Evolutionary conservation across 2,113 vertebrate genomes (phyloP), one percentile per base, ranked within the genome.

Genomic region (Syrmaticus mikado): DNA sequence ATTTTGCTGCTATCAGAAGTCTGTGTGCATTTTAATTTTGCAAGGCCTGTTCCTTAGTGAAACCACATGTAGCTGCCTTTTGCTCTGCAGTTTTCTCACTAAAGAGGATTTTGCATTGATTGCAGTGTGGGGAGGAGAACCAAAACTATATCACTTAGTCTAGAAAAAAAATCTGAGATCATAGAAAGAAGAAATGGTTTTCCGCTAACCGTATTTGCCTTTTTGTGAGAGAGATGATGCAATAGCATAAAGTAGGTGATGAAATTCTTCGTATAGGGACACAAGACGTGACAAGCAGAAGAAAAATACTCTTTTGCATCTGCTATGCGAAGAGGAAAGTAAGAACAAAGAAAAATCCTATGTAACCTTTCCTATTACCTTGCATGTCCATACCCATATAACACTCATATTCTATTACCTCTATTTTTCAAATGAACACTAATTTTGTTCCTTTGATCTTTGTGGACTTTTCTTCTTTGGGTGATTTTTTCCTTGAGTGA

Each of bases 1-100:
- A 85, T 88, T 93, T 91, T 83, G 68, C 72, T 94, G 30, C 34
- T 67, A 38, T 90, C 41, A 77, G 38, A 83, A 74, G 25, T 9
- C 34, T 46, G 38, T 22, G 50, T 13, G 7, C 38, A 65, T 85
- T 85, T 84, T 64, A 75, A 67, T 60, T 67, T 85, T 85, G 64
- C 36, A 71, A 24, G 64, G 19, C 11, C 32, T 1, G 2, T 70
- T 92, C 41, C 55, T 70, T 25, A 58, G 6, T 52, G 52, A 75
- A 21, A 46, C 12, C 53, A 21, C 36, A 14, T 82, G 32, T 32
- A 91, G 62, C 50, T 58, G 61, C 34, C 68, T 52, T 60, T 85
- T 83, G 14, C 19, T 70, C 58, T 76, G 38, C 16, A 28, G 65
- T 87, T 40, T 60, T 71, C 38, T 60, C 8, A 2, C 10, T 45